Conservation (phyloP, 2,113 vertebrate genomes). For the Ictalurus punctatus region DNA sequence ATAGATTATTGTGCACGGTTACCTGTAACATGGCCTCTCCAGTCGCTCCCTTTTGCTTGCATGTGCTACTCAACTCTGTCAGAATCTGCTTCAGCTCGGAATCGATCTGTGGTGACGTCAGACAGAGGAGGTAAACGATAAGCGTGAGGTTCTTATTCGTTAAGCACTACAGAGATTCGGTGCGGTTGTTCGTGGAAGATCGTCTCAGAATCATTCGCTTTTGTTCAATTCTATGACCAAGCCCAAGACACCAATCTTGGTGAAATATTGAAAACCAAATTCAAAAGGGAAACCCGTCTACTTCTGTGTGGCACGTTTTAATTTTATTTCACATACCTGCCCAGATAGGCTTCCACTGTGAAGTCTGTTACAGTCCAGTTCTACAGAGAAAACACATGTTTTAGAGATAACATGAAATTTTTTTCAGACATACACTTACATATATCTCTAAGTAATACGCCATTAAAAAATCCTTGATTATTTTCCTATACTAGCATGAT, state of each 20-base stretch:
- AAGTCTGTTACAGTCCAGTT: constrained; percentile 55
- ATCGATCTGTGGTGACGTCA: constrained; percentile 41
- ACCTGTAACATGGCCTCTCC: constrained; percentile 59
- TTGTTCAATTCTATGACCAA: neutral
- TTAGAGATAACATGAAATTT: neutral
- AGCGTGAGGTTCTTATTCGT: neutral
- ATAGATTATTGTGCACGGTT: neutral
- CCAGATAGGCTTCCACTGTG: neutral
- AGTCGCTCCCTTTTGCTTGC: constrained; percentile 4
- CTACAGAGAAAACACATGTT: constrained; percentile 57
- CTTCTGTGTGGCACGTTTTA: neutral
- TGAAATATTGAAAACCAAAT: neutral
- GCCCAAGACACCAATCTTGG: neutral
- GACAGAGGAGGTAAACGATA: constrained; percentile 1
- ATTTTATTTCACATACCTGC: constrained; percentile 52
- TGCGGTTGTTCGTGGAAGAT: neutral
- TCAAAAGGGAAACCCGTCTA: neutral
- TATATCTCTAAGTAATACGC: neutral
- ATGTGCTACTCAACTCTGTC: constrained; percentile 42
- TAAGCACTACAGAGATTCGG: no score
- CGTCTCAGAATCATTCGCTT: neutral
- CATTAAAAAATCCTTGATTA: neutral
- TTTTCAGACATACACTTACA: neutral
- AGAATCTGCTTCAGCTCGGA: neutral
- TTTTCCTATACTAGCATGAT: neutral